Evolutionary conservation across 2,797 vertebrate genomes (phyloP).

Genomic region (Anguilla pacifica): DNA sequence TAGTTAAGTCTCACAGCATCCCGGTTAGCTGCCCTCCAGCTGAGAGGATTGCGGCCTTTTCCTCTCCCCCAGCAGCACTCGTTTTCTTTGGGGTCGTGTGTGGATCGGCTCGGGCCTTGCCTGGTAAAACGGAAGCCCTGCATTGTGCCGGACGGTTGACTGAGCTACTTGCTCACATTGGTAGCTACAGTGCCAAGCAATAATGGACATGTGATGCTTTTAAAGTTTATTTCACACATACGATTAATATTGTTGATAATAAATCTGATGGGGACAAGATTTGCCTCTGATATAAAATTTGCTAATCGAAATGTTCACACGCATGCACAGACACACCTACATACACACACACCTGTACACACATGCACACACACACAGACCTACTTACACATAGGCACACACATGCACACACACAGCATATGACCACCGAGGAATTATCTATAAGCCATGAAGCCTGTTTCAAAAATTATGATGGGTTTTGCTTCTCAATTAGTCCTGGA

Average conservation of each 20-base stretch:
- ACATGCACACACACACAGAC: neutral
- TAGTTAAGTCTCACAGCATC: neutral
- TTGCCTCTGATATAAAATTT: neutral
- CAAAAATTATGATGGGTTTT: neutral
- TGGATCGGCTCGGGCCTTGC: neutral
- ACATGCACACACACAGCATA: neutral
- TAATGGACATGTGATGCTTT: neutral
- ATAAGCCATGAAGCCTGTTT: neutral
- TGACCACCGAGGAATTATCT: neutral
- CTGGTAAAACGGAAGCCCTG: neutral
- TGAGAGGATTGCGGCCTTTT: neutral
- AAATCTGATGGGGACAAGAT: neutral
- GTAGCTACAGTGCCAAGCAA: neutral
- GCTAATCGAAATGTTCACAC: neutral
- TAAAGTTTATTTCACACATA: neutral
- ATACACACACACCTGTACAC: neutral
- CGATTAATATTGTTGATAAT: neutral
- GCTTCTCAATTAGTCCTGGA: neutral
- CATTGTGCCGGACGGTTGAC: neutral
- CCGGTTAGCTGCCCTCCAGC: neutral
- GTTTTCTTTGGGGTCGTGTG: neutral
- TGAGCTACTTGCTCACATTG: neutral
- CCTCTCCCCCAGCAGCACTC: neutral
- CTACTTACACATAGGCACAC: neutral
- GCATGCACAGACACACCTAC: neutral